These are phyloP conservation scores for Coryphaenoides rupestris DNA, from an alignment of 2,113 vertebrate species.

Conservation along the genomic window DNA sequence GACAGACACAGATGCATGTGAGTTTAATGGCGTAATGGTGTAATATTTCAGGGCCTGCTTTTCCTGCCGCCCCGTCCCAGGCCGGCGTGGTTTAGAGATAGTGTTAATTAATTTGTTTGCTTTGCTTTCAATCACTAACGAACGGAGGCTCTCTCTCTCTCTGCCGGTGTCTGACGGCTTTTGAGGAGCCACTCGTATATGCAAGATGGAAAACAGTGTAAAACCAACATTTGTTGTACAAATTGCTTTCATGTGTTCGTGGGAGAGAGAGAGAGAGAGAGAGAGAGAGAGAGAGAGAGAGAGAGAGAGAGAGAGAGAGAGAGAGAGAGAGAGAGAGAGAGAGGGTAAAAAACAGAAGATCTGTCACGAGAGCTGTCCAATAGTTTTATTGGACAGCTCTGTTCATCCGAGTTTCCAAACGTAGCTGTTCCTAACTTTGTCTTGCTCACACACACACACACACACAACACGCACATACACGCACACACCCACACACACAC, in stretches of 20 bases:
- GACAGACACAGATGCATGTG: slow-evolving; percentile 72
- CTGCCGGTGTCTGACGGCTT: slow-evolving; percentile 17
- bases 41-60: slow-evolving; percentile 71
- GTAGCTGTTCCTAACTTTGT: too few relatives aligned
- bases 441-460: too few relatives aligned
- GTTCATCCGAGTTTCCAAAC: neutral
- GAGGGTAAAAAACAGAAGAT: slow-evolving; percentile 26
- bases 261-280: slow-evolving; percentile 29
- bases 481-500: too few relatives aligned
- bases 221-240: slow-evolving; percentile 76
- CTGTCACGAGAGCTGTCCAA: slow-evolving; percentile 53
- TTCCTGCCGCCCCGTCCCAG: slow-evolving; percentile 27
- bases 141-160: slow-evolving; percentile 42
- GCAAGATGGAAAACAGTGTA: slow-evolving; percentile 65
- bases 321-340: neutral
- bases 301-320: slow-evolving; percentile 26
- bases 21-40: slow-evolving; percentile 78
- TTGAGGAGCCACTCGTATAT: slow-evolving; percentile 58
- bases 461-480: too few relatives aligned
- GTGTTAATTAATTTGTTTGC: slow-evolving; percentile 76
- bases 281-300: too few relatives aligned
- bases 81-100: slow-evolving; percentile 63
- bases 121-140: slow-evolving; percentile 68
- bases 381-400: slow-evolving; percentile 13
- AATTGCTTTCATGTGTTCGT: slow-evolving; percentile 71